Evolutionary conservation across 30 jellyfish, hydroid and myxozoan genomes (phyloP).

Genomic region (Chironex yamaguchii): DNA sequence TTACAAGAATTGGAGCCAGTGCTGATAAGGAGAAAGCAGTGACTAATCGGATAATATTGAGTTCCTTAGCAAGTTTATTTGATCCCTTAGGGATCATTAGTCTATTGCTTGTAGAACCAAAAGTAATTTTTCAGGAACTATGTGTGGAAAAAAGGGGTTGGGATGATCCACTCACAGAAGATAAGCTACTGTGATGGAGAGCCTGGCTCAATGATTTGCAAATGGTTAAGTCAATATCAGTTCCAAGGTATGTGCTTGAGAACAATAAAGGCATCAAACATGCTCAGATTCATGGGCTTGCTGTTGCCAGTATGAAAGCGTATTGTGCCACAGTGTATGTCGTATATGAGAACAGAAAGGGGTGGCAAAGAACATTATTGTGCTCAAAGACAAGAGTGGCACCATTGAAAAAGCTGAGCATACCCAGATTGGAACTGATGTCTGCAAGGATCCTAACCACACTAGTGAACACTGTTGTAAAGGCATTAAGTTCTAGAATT

Average conservation of each 20-base stretch:
- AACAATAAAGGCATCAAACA: not conserved
- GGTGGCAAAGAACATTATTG: conserved; percentile 2
- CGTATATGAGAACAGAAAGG: not conserved
- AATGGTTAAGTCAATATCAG: not conserved
- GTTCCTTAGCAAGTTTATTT: conserved; percentile 30
- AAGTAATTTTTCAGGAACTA: conserved; percentile 37
- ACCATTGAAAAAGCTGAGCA: conserved; percentile 16
- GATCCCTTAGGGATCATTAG: conserved; percentile 38
- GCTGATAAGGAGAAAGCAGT: not conserved
- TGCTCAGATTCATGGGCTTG: conserved; percentile 23
- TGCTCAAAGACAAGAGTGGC: conserved; percentile 63
- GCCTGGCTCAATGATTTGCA: conserved; percentile 18
- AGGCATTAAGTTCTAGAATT: not conserved
- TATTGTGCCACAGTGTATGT: conserved; percentile 53
- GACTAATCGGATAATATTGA: not conserved
- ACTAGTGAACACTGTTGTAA: not conserved
- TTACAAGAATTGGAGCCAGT: not conserved
- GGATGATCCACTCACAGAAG: conserved; percentile 34
- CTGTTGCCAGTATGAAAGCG: conserved; percentile 64
- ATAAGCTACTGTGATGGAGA: too few relatives aligned
- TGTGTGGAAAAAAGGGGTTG: conserved; percentile 3
- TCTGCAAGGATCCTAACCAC: too few relatives aligned
- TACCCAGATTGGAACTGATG: not conserved
- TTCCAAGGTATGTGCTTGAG: conserved; percentile 41
- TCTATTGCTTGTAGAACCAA: conserved; percentile 10